Percentiles rank a stretch among this genome's conserved stretches.
phyloP scores from a whole-genome alignment of 2,797 vertebrate species.

The Picus viridis region DNA sequence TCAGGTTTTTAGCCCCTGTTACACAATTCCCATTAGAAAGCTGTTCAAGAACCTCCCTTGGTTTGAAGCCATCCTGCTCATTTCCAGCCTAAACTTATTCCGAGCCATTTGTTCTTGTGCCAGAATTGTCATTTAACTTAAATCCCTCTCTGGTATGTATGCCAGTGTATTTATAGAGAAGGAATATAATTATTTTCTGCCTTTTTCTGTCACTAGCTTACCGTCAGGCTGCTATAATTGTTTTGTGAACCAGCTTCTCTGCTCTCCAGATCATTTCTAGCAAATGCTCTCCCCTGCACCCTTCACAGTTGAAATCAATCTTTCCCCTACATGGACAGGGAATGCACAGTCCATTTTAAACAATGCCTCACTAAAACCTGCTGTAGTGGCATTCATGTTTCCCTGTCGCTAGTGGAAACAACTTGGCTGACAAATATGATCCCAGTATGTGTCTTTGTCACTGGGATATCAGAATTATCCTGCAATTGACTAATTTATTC shows the following conservation, averaged over 20 bases:
- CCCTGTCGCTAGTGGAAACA: not conserved
- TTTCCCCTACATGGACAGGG: not conserved
- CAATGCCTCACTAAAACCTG: not conserved
- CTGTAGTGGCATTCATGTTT: not conserved
- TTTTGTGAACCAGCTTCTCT: not conserved
- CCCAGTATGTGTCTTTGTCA: not conserved
- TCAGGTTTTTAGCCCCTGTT: conserved; percentile 33
- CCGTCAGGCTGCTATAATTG: not conserved
- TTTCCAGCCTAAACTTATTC: conserved; percentile 41
- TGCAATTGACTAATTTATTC: not conserved
- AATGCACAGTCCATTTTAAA: not conserved
- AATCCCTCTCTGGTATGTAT: conserved; percentile 5
- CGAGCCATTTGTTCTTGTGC: conserved; percentile 50
- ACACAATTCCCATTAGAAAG: conserved; percentile 10
- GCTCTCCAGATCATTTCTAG: not conserved
- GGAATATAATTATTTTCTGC: conserved; percentile 12
- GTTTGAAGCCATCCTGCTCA: conserved; percentile 18
- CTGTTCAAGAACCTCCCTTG: conserved; percentile 14
- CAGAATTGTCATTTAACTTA: conserved; percentile 39
- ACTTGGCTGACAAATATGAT: not conserved
- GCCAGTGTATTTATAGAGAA: conserved; percentile 37
- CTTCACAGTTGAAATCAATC: conserved; percentile 11
- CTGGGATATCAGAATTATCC: not conserved
- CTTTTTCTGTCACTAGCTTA: not conserved
- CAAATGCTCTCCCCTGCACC: not conserved